phyloP scores from a whole-genome alignment of 2,113 vertebrate genomes.

The Lepus timidus region DNA sequence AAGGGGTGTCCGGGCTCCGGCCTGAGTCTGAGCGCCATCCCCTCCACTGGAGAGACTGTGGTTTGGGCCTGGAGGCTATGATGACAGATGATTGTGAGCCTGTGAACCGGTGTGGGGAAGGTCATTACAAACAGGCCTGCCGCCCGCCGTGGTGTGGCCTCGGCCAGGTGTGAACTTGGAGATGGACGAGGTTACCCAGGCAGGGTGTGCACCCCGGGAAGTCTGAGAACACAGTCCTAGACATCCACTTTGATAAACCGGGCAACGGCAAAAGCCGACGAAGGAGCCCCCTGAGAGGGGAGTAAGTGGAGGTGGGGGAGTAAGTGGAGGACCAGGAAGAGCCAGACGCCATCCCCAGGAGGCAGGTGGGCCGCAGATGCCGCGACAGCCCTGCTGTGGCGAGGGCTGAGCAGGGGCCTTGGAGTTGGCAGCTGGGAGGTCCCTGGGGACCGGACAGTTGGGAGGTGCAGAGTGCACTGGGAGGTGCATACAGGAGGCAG shows the following conservation, averaged over 20 bases:
- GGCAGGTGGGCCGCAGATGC: neutral
- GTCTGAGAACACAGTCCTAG: neutral
- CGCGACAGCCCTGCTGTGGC: neutral
- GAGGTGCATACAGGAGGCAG: neutral
- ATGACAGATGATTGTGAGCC: neutral
- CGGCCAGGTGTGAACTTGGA: neutral
- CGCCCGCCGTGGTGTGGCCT: too few species aligned
- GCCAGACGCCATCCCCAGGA: neutral
- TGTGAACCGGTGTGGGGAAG: neutral
- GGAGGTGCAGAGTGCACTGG: too few species aligned
- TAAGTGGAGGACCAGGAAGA: neutral
- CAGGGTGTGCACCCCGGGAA: too few species aligned
- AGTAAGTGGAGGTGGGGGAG: neutral
- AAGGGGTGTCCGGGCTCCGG: neutral
- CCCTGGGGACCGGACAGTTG: neutral
- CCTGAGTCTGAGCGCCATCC: neutral
- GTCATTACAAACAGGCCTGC: constrained; percentile 12
- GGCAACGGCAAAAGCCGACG: neutral
- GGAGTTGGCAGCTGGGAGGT: neutral
- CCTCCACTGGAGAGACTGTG: too few species aligned
- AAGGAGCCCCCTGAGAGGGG: neutral
- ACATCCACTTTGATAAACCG: neutral
- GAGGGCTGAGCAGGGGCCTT: neutral
- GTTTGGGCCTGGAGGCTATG: neutral
- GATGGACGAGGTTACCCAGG: neutral